Evolutionary conservation across 1,140 invertebrate genomes (phyloP).

Genomic region (Apocrypta bakeri): DNA sequence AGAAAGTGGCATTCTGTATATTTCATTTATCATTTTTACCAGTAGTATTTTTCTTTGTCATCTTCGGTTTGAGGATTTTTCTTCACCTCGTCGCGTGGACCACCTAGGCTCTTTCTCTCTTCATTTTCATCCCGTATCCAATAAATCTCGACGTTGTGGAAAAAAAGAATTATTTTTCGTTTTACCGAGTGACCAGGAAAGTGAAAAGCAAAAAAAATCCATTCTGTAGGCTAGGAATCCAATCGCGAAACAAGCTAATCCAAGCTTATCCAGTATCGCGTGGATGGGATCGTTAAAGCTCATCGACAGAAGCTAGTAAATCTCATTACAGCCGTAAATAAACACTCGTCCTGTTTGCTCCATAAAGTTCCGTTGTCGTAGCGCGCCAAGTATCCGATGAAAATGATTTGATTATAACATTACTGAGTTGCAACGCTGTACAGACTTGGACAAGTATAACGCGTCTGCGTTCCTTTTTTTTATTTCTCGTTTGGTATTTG

Average conservation of each 20-base stretch:
- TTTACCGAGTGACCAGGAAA: no score
- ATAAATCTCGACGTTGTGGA: conserved; percentile 6
- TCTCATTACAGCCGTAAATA: conserved; percentile 22
- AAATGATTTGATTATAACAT: conserved; percentile 3
- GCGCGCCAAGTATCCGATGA: conserved; percentile 7
- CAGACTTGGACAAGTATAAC: background rate
- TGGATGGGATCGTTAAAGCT: background rate
- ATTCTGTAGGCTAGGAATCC: background rate
- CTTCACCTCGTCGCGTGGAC: background rate
- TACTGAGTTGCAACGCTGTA: background rate
- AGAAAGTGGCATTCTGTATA: conserved; percentile 21
- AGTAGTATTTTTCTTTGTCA: conserved; percentile 43
- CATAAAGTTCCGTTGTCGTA: background rate
- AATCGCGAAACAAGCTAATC: background rate
- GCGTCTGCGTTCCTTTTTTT: background rate
- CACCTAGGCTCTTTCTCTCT: conserved; percentile 28
- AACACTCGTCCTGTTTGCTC: background rate
- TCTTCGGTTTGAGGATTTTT: background rate
- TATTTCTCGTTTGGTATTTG: background rate
- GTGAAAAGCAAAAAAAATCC: background rate
- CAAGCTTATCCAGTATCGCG: background rate
- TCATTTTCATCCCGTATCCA: background rate
- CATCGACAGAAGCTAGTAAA: background rate
- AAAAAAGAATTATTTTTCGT: no score
- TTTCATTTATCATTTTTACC: conserved; percentile 44